phyloP scores from a whole-genome alignment of 2,113 vertebrate species.

The Hyaena hyaena region DNA sequence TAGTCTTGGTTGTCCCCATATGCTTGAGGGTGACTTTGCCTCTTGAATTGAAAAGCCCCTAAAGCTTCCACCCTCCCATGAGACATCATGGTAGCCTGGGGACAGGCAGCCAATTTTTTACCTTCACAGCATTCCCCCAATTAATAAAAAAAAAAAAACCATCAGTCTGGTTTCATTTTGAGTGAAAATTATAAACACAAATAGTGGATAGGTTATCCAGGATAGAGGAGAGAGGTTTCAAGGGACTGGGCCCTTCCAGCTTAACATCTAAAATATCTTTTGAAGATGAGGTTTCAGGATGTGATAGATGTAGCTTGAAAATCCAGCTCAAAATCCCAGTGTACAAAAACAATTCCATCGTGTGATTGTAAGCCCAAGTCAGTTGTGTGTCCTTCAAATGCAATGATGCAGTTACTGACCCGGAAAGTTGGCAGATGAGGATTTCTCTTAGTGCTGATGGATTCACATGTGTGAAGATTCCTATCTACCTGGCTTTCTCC shows the following conservation, averaged over 20 bases:
- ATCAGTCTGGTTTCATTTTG: neutral
- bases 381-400: neutral
- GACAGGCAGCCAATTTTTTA: neutral
- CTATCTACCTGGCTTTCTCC: too few relatives aligned
- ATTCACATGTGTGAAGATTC: neutral
- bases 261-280: neutral
- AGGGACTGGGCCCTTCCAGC: neutral
- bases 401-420: neutral
- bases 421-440: neutral
- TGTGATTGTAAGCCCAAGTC: neutral
- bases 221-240: neutral
- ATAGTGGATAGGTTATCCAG: neutral
- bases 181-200: neutral
- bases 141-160: neutral
- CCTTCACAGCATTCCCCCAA: neutral
- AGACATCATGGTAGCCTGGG: neutral
- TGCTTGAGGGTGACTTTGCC: constrained; percentile 37
- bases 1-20: neutral
- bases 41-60: neutral
- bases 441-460: rapidly evolving
- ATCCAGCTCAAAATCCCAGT: neutral
- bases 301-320: neutral
- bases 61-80: neutral
- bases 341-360: neutral
- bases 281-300: neutral